A percentile compares a stretch with the other conserved stretches of the same genome.
phyloP scores from a whole-genome alignment of 2,113 vertebrate species.

The Notarius quadriscutis region DNA sequence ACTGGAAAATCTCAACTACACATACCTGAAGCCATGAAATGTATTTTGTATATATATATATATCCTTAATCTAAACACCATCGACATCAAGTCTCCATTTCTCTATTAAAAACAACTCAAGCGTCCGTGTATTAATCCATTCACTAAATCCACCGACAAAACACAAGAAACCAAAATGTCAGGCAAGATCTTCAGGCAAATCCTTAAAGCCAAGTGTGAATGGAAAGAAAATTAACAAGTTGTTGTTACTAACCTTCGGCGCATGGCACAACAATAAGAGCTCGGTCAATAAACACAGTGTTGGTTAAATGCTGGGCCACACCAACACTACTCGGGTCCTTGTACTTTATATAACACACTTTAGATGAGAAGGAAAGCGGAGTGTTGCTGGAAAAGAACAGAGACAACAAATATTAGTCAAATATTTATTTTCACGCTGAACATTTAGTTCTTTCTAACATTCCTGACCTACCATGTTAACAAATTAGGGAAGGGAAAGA shows the following conservation, averaged over 20 bases:
- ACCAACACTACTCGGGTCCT: conserved; percentile 93
- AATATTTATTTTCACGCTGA: neutral
- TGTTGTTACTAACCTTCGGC: conserved; percentile 91
- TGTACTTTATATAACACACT: conserved; percentile 98
- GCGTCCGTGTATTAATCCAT: conserved; percentile 5
- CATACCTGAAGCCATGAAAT: neutral
- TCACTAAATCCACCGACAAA: conserved; percentile 13
- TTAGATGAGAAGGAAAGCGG: conserved; percentile 93
- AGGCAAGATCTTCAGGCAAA: neutral
- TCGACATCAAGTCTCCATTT: neutral
- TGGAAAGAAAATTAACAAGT: neutral
- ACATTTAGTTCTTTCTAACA: neutral
- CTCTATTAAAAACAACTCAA: conserved; percentile 28
- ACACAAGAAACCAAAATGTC: conserved; percentile 18
- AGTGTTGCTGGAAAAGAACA: conserved; percentile 82
- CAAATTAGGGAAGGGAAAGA: neutral
- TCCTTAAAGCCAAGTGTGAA: conserved; percentile 18
- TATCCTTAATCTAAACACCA: neutral
- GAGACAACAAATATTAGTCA: conserved; percentile 11
- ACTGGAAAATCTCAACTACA: neutral
- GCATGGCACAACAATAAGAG: conserved; percentile 97
- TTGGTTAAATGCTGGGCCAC: conserved; percentile 99
- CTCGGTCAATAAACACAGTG: conserved; percentile 99
- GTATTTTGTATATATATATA: too few species aligned
- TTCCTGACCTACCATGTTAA: neutral